A percentile compares a stretch with the other conserved stretches of the same genome.
Conservation (phyloP, 2,888 invertebrate species). For the Eupeodes luniger region DNA sequence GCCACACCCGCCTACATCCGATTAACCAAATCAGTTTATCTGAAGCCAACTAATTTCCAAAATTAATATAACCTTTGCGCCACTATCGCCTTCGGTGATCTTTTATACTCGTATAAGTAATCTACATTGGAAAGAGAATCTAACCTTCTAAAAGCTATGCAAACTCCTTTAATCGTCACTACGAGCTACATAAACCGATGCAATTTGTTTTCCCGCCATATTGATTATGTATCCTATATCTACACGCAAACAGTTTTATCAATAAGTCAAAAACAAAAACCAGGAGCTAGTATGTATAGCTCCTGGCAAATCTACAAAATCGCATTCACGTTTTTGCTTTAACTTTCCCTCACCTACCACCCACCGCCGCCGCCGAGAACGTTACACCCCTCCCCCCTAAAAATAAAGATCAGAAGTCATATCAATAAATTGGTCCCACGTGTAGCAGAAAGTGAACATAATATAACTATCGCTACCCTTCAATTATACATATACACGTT, state of each 20-base stretch:
- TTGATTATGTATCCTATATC: background rate
- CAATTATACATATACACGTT: background rate
- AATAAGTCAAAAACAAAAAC: conserved; percentile 31
- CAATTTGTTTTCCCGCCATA: conserved; percentile 15
- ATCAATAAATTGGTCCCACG: conserved; percentile 46
- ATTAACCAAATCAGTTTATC: background rate
- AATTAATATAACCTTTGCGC: background rate
- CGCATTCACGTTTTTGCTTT: conserved; percentile 23
- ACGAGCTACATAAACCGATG: background rate
- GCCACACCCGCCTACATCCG: background rate
- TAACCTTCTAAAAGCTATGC: background rate
- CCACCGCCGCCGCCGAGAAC: too few species aligned
- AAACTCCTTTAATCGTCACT: background rate
- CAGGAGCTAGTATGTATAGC: background rate
- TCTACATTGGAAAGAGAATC: too few species aligned
- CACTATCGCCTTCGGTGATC: too few species aligned
- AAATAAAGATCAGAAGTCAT: background rate
- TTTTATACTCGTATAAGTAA: background rate
- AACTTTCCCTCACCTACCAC: background rate
- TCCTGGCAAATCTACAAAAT: background rate
- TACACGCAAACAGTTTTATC: conserved; percentile 12
- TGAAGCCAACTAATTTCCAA: background rate
- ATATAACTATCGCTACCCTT: background rate
- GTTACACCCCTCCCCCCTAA: too few species aligned
- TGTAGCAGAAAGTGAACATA: background rate